Evolutionary conservation across 2,113 vertebrate species (phyloP).

Genomic region (Burhinus bistriatus): DNA sequence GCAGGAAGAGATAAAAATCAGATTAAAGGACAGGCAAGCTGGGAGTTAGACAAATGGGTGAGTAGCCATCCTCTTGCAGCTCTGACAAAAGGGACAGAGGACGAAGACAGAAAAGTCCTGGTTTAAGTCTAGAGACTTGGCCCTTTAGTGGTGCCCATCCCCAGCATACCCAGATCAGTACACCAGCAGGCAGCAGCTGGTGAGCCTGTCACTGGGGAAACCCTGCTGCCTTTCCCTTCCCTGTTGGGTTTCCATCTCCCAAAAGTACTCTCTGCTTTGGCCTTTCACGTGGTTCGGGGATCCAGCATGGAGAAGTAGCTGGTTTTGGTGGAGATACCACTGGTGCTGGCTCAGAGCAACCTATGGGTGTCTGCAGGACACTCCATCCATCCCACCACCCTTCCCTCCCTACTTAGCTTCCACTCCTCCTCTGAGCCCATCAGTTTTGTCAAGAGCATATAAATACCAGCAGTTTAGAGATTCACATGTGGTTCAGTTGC

Average conservation of each 20-base stretch:
- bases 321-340: not conserved
- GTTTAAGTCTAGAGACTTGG: not conserved
- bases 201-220: not conserved
- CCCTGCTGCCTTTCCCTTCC: not conserved
- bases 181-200: not conserved
- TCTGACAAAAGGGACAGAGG: not conserved
- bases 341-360: not conserved
- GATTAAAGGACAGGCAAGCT: not conserved
- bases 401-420: not conserved
- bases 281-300: not conserved
- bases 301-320: not conserved
- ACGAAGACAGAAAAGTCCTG: not conserved
- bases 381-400: not conserved
- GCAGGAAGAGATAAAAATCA: not conserved
- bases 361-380: not conserved
- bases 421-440: not conserved
- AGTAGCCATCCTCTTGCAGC: not conserved
- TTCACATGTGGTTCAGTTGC: fast-evolving
- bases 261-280: not conserved
- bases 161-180: not conserved
- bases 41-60: not conserved
- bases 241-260: not conserved
- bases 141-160: not conserved
- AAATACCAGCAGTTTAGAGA: not conserved
- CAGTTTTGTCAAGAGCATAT: not conserved